phyloP scores from a whole-genome alignment of 1,140 invertebrate species.

The Trichomalopsis sarcophagae region DNA sequence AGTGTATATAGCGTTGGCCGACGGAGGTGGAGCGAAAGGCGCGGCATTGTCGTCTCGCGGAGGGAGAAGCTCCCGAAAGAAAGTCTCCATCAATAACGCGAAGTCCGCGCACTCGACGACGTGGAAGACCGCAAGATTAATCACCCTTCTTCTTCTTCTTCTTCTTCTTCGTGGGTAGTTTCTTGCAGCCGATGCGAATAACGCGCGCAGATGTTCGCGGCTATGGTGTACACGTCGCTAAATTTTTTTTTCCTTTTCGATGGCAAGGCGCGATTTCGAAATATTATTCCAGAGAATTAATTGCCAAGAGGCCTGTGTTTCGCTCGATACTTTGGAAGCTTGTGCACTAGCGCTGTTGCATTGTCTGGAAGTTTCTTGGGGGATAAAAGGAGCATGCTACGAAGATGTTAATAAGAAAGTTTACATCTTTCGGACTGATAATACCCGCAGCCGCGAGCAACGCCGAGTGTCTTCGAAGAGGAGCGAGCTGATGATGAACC shows the following conservation, averaged over 20 bases:
- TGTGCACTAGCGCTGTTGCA: slow-evolving; percentile 38
- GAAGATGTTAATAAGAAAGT: slow-evolving; percentile 36
- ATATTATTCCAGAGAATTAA: not conserved
- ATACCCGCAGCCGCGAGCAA: not conserved
- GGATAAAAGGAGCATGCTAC: slow-evolving; percentile 20
- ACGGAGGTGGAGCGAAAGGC: slow-evolving; percentile 35
- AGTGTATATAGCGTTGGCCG: not conserved
- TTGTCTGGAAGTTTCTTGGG: slow-evolving; percentile 6
- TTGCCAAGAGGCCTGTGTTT: not conserved
- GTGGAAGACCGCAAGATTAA: slow-evolving; percentile 75
- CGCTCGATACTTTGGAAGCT: slow-evolving; percentile 2
- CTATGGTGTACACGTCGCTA: not conserved
- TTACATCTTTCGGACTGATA: slow-evolving; percentile 30
- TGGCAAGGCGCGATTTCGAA: not conserved
- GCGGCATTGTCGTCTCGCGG: slow-evolving; percentile 39
- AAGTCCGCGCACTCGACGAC: slow-evolving; percentile 72
- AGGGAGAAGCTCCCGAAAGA: slow-evolving; percentile 66
- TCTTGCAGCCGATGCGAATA: not conserved
- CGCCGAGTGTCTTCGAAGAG: not conserved
- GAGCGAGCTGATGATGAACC: not conserved
- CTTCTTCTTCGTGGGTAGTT: slow-evolving; percentile 46
- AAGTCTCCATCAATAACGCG: slow-evolving; percentile 75
- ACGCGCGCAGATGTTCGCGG: not conserved
- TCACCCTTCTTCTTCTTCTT: slow-evolving; percentile 72
- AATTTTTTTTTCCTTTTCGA: not conserved